Percentiles rank a stretch among this genome's conserved stretches.
phyloP scores from a whole-genome alignment of 2,113 vertebrate genomes.

The Aphelocoma coerulescens region DNA sequence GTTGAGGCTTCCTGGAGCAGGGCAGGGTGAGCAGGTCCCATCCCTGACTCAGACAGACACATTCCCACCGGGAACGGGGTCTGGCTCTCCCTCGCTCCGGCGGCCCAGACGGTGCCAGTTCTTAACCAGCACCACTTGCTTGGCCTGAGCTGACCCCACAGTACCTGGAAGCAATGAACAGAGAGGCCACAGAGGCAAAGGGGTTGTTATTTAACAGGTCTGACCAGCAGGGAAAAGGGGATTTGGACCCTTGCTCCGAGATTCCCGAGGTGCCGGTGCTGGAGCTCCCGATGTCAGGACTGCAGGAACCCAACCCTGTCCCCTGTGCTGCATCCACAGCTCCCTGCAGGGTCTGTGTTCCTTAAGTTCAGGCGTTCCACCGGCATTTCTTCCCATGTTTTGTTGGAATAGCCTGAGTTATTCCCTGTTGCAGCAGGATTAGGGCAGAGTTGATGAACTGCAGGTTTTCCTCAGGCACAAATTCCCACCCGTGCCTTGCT shows the following conservation, averaged over 20 bases:
- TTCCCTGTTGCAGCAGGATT: neutral
- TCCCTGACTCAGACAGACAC: neutral
- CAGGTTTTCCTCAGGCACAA: neutral
- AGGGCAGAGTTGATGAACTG: neutral
- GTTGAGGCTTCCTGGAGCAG: neutral
- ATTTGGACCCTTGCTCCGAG: accelerated
- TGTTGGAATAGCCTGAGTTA: neutral
- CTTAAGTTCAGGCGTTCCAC: neutral
- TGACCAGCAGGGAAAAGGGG: neutral
- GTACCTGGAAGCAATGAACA: slow-evolving; percentile 32
- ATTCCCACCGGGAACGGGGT: neutral
- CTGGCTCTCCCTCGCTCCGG: neutral
- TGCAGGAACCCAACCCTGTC: neutral
- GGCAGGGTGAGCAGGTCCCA: neutral
- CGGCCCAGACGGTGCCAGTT: neutral
- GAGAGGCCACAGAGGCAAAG: neutral
- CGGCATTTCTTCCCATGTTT: neutral
- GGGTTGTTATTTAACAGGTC: neutral
- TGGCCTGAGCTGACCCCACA: neutral
- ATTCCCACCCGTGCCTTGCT: accelerated
- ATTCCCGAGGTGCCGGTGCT: accelerated
- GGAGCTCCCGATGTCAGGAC: accelerated
- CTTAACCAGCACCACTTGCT: slow-evolving; percentile 38
- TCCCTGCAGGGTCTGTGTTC: neutral
- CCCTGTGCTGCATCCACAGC: too few relatives aligned